These are phyloP conservation scores for Gymnothorax javanicus DNA, from an alignment of 2,797 vertebrate species.

Conservation along the genomic window DNA sequence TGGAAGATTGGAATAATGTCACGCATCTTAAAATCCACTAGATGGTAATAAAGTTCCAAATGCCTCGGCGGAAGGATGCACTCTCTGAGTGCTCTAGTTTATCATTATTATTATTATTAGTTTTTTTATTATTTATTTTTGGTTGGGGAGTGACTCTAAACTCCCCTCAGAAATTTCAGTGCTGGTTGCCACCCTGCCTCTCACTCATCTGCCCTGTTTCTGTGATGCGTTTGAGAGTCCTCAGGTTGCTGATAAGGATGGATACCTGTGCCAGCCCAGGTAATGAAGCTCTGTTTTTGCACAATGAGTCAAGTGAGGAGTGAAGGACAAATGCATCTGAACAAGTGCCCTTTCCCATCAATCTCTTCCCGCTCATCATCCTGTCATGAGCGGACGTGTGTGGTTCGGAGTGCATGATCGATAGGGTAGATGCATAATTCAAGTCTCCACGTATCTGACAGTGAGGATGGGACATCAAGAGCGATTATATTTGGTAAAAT, in stretches of 20 bases:
- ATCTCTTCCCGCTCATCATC: neutral
- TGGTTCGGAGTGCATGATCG: neutral
- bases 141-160: too few relatives aligned
- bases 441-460: neutral
- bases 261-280: neutral
- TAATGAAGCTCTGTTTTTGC: neutral
- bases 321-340: neutral
- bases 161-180: too few relatives aligned
- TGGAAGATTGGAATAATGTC: too few relatives aligned
- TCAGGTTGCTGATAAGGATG: neutral
- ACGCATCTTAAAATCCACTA: too few relatives aligned
- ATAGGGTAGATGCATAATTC: neutral
- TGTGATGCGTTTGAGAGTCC: neutral
- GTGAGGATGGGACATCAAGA: neutral
- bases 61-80: too few relatives aligned
- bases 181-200: neutral
- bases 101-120: too few relatives aligned
- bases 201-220: neutral
- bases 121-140: too few relatives aligned
- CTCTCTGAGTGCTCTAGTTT: too few relatives aligned
- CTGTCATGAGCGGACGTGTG: neutral
- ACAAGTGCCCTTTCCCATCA: neutral
- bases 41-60: too few relatives aligned
- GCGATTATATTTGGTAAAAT: neutral
- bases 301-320: neutral